These are phyloP conservation scores for Drosophila siamana DNA, from an alignment of 2,888 invertebrate species.

Conservation along the genomic window DNA sequence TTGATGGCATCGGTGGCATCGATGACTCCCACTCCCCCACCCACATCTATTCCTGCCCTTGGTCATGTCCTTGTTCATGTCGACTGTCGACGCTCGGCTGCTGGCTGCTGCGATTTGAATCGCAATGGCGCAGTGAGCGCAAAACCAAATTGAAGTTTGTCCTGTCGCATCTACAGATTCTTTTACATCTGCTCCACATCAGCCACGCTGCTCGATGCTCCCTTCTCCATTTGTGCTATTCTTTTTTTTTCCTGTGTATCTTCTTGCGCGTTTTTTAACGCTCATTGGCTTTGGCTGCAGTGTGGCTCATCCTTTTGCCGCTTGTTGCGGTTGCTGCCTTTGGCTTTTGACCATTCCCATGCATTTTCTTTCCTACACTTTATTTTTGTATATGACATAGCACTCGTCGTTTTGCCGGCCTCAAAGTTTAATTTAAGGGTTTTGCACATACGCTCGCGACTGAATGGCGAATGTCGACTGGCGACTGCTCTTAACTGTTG, in stretches of 20 bases:
- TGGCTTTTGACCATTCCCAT: slow-evolving; percentile 53
- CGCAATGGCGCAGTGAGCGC: slow-evolving; percentile 61
- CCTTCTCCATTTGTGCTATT: not conserved
- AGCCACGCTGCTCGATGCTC: not conserved
- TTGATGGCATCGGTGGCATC: slow-evolving; percentile 71
- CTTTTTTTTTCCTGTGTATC: slow-evolving; percentile 23
- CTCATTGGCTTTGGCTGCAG: slow-evolving; percentile 66
- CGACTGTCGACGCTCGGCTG: slow-evolving; percentile 43
- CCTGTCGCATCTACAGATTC: slow-evolving; percentile 51
- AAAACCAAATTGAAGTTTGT: slow-evolving; percentile 75
- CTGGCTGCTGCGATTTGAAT: slow-evolving; percentile 73
- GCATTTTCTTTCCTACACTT: slow-evolving; percentile 3
- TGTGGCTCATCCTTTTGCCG: slow-evolving; percentile 43
- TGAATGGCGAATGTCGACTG: slow-evolving; percentile 30
- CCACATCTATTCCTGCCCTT: not conserved
- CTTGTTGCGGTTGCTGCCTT: slow-evolving; percentile 66
- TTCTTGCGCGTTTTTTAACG: slow-evolving; percentile 64
- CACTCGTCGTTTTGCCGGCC: slow-evolving; percentile 36
- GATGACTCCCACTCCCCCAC: not conserved
- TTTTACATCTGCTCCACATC: slow-evolving; percentile 16
- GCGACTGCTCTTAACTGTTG: slow-evolving; percentile 47
- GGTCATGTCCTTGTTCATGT: slow-evolving; percentile 35
- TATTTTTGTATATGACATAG: slow-evolving; percentile 29
- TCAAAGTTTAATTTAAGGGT: slow-evolving; percentile 67
- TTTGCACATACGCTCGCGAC: slow-evolving; percentile 53